Evolutionary conservation across 2,797 vertebrate genomes (phyloP), one percentile per base, ranked within the genome.

Genomic region (Orestias chungarensis): DNA sequence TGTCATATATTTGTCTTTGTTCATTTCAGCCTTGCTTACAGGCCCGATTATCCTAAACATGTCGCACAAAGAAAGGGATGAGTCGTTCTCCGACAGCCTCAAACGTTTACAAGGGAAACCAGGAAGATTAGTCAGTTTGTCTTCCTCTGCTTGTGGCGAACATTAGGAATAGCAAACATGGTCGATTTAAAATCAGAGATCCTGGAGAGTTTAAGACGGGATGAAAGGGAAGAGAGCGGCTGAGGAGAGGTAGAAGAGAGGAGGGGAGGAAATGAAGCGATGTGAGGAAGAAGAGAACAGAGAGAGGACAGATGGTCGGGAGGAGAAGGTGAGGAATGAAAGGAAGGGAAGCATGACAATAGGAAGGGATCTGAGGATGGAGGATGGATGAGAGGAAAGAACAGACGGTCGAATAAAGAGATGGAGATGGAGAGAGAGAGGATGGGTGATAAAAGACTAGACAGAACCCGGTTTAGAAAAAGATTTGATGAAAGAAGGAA

Each of bases 271-370:
- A n/a, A 74, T 2, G 35, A 68, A 49, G 38, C 31, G 57, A 72
- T 66, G 66, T 11, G 61, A 59, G 42, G 71, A 75, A 62, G 0
- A 54, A 68, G 46, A 67, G 66, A 69, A 52, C 70, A 33, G 44
- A 70, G 54, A 54, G 59, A 46, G 74, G 78, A 80, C 82, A 86
- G 82, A 86, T 81, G 83, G 82, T 62, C 66, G 78, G 85, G 84
- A 76, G 79, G 83, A 70, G 85, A 70, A 66, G 70, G 64, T 0
- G 4, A 43, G 44, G 59, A 80, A 82, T 67, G 71, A 81, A 82
- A 74, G 64, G 62, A 72, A 74, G 78, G 73, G 67, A 59, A 86
- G 78, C 46, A 29, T 76, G 75, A 82, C 50, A 46, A 72, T 15
- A 57, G 80, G 71, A 77, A 3, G 35, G 71, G 46, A 73, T 65